Evolutionary conservation across 2,113 vertebrate genomes (phyloP).

Genomic region (Mobula hypostoma): DNA sequence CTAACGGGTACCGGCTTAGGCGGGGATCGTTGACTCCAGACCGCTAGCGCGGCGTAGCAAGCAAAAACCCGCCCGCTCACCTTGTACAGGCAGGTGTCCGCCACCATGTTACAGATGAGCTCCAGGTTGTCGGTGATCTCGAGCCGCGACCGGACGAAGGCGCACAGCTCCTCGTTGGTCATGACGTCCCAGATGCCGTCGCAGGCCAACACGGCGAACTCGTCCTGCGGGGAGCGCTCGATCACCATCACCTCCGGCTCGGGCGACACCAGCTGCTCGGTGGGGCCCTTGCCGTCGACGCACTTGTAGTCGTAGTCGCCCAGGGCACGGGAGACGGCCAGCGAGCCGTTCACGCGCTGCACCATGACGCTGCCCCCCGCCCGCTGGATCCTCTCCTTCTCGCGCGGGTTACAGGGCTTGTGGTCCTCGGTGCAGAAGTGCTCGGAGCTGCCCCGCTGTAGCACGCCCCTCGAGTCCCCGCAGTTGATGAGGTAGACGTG

Average conservation of each 20-base stretch:
- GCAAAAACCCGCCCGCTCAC: neutral
- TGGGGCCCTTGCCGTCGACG: slow-evolving; percentile 31
- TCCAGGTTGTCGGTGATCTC: neutral
- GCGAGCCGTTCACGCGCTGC: slow-evolving; percentile 25
- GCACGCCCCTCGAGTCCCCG: slow-evolving; percentile 19
- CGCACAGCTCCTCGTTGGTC: slow-evolving; percentile 35
- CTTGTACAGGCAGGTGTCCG: slow-evolving; percentile 37
- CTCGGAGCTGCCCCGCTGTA: neutral
- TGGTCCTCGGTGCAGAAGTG: slow-evolving; percentile 36
- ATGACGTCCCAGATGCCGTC: slow-evolving; percentile 38
- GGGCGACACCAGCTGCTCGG: slow-evolving; percentile 34
- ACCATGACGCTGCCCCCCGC: slow-evolving; percentile 30
- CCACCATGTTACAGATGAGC: slow-evolving; percentile 5
- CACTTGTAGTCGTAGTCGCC: slow-evolving; percentile 37
- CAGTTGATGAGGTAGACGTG: slow-evolving; percentile 37
- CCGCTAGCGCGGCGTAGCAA: too few species aligned
- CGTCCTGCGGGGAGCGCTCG: neutral
- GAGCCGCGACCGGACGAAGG: neutral
- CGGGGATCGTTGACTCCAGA: too few species aligned
- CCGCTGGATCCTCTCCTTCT: slow-evolving; percentile 6
- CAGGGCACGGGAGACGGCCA: slow-evolving; percentile 31
- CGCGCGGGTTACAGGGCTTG: slow-evolving; percentile 35
- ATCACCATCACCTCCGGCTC: slow-evolving; percentile 28
- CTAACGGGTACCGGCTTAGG: too few species aligned
- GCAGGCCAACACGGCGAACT: slow-evolving; percentile 33